Conservation (phyloP, 1,140 invertebrate species). For the Propsilocerus akamusi region DNA sequence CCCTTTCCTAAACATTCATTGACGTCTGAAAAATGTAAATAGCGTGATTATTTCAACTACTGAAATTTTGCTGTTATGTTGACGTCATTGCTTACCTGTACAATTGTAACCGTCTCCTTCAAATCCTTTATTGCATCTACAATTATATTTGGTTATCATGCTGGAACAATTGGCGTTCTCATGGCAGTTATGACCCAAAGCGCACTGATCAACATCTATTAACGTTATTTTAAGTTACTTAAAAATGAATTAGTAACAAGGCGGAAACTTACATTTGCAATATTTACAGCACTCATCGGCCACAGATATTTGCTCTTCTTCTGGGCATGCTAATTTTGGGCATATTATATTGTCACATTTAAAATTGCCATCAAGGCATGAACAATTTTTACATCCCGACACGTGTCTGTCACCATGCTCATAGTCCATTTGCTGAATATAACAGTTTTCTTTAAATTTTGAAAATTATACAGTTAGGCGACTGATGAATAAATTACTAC, state of each 20-base stretch:
- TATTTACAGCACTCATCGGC: conserved; percentile 79
- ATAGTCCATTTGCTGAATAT: conserved; percentile 45
- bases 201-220: conserved; percentile 72
- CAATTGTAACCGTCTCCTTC: conserved; percentile 60
- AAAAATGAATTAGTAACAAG: background rate
- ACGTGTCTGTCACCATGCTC: conserved; percentile 63
- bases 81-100: conserved; percentile 35
- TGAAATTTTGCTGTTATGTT: background rate
- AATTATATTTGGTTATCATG: conserved; percentile 64
- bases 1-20: conserved; percentile 61
- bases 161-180: conserved; percentile 69
- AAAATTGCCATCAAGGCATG: conserved; percentile 63
- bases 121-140: conserved; percentile 67
- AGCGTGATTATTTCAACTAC: background rate
- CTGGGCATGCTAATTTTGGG: conserved; percentile 60
- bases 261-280: conserved; percentile 51
- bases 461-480: background rate
- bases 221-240: background rate
- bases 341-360: conserved; percentile 59
- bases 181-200: conserved; percentile 64
- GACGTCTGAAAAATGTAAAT: conserved; percentile 38
- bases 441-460: conserved; percentile 35
- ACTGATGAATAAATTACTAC: conserved; percentile 5
- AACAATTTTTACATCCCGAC: conserved; percentile 55
- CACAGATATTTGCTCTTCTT: conserved; percentile 55